Percentiles rank a stretch among this genome's conserved stretches.
Conservation (phyloP, 1,140 invertebrate species). For the Ridgeia piscesae region DNA sequence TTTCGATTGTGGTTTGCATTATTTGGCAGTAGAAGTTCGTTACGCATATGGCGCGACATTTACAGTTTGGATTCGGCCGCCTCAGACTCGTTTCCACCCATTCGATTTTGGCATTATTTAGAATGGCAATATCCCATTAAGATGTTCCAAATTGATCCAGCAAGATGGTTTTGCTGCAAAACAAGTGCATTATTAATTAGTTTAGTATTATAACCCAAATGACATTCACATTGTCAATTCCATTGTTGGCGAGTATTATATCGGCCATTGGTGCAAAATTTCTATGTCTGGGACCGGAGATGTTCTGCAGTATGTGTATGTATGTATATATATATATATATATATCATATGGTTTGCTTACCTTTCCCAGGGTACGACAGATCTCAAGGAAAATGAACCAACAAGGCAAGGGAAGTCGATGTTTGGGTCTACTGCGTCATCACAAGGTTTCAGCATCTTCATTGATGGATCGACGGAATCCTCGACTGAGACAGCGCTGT, state of each 20-base stretch:
- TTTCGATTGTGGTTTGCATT: neutral
- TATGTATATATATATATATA: too few species aligned
- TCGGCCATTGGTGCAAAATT: too few species aligned
- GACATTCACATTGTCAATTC: neutral
- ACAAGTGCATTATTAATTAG: neutral
- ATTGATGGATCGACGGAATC: slow-evolving; percentile 32
- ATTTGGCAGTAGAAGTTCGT: neutral
- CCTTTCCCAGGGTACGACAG: slow-evolving; percentile 38
- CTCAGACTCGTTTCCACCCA: too few species aligned
- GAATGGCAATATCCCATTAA: neutral
- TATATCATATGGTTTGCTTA: slow-evolving; percentile 39
- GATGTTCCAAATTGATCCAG: neutral
- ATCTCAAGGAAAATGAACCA: slow-evolving; percentile 35
- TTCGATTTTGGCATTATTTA: too few species aligned
- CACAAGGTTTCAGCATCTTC: slow-evolving; percentile 38
- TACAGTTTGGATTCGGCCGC: neutral
- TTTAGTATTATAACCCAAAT: neutral
- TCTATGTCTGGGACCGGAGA: too few species aligned
- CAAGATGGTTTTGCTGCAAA: neutral
- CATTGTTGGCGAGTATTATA: neutral
- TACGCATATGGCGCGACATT: neutral
- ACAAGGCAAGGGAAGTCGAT: neutral
- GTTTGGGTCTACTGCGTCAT: neutral
- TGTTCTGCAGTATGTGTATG: too few species aligned
- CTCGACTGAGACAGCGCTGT: slow-evolving; percentile 17